phyloP scores from a whole-genome alignment of 2,113 vertebrate genomes.

The Athene noctua region DNA sequence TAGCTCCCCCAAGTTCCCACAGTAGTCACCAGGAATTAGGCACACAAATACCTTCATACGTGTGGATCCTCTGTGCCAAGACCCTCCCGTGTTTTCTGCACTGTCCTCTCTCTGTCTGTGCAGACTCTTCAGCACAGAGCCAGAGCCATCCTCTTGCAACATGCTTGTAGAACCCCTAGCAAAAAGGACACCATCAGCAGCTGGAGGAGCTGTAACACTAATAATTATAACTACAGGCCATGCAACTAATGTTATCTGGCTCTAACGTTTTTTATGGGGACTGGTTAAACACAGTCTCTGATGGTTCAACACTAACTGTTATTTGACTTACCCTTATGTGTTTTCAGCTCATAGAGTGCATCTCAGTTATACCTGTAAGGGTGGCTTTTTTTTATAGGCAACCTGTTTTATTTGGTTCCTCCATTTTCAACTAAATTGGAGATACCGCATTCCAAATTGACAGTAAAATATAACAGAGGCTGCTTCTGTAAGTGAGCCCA shows the following conservation, averaged over 20 bases:
- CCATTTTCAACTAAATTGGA: neutral
- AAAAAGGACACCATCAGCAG: neutral
- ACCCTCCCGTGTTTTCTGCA: fast-evolving
- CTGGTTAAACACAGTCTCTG: neutral
- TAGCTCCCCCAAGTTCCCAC: neutral
- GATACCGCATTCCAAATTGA: neutral
- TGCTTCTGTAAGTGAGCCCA: slow-evolving; percentile 9
- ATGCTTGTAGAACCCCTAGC: neutral
- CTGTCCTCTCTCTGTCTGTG: neutral
- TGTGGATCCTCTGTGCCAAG: neutral
- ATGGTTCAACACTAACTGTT: neutral
- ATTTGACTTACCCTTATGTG: neutral
- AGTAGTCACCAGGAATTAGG: neutral
- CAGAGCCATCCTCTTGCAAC: neutral
- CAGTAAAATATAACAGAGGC: neutral
- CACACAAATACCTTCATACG: neutral
- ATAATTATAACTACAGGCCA: neutral
- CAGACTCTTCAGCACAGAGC: neutral
- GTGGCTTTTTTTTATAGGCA: neutral
- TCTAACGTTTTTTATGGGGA: neutral
- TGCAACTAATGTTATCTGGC: neutral
- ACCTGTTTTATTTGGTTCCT: neutral
- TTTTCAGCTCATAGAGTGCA: neutral
- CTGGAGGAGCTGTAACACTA: neutral
- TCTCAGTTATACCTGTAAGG: neutral